Percentiles rank a stretch among this genome's conserved stretches.
These are phyloP conservation scores for Capreolus pygargus DNA, from an alignment of 2,113 vertebrate species.

Conservation along the genomic window DNA sequence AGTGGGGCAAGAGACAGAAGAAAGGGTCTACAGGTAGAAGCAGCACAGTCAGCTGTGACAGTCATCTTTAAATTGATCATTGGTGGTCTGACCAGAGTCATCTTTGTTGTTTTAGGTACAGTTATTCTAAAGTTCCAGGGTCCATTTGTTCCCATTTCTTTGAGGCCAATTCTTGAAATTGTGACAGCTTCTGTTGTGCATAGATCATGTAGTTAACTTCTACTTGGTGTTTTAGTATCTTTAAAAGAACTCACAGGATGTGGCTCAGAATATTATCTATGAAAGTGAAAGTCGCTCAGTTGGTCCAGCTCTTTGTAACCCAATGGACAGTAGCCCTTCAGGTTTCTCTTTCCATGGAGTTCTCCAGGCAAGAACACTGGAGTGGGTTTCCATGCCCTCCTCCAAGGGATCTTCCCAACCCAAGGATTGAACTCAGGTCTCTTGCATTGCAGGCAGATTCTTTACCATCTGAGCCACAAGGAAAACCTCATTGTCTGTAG, in stretches of 20 bases:
- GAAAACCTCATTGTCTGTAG: neutral
- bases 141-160: neutral
- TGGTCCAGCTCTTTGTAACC: neutral
- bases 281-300: neutral
- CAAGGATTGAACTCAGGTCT: neutral
- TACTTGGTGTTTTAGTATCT: neutral
- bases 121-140: neutral
- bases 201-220: neutral
- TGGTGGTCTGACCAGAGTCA: neutral
- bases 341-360: neutral
- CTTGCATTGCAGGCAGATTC: neutral
- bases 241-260: neutral
- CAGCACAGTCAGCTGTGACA: neutral
- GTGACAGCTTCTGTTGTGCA: neutral
- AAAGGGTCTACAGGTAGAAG: neutral
- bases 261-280: neutral
- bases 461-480: neutral
- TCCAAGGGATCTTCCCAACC: neutral
- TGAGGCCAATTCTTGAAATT: neutral
- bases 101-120: neutral
- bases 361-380: neutral
- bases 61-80: neutral
- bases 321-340: neutral
- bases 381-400: neutral
- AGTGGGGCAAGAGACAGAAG: neutral